Conservation (phyloP, 2,113 vertebrate genomes). For the Archilochus colubris region DNA sequence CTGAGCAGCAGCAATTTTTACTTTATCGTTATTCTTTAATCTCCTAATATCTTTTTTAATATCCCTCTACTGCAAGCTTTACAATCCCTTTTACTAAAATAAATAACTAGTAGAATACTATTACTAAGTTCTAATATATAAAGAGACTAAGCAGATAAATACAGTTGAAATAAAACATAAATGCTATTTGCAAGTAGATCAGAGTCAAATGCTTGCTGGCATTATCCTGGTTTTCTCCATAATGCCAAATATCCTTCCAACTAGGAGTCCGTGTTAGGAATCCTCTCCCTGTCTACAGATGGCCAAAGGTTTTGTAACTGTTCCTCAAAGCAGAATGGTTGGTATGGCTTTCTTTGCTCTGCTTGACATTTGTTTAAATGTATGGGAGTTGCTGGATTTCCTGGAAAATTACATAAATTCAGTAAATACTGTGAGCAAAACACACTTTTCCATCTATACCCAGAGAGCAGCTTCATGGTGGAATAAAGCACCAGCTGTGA, state of each 20-base stretch:
- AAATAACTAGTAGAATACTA: neutral
- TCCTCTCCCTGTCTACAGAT: neutral
- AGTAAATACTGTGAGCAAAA: neutral
- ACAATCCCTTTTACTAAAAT: neutral
- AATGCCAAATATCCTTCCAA: neutral
- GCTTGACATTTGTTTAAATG: neutral
- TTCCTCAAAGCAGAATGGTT: neutral
- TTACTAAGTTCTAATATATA: neutral
- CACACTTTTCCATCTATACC: neutral
- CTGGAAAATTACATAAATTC: neutral
- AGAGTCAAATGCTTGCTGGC: neutral
- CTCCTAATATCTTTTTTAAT: slow-evolving; percentile 39
- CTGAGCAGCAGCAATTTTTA: neutral
- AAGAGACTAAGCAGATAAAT: neutral
- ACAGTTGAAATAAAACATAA: neutral
- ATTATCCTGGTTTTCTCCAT: neutral
- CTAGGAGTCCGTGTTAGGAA: neutral
- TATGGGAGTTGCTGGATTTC: neutral
- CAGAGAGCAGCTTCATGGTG: neutral
- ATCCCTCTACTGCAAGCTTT: neutral
- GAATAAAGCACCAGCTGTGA: neutral
- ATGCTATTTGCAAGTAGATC: neutral
- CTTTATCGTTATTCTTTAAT: slow-evolving; percentile 14
- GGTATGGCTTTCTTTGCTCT: neutral
- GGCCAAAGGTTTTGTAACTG: neutral